A percentile compares a stretch with the other conserved stretches of the same genome.
Conservation (phyloP, 2,113 vertebrate species). For the Melanostigma gelatinosum region DNA sequence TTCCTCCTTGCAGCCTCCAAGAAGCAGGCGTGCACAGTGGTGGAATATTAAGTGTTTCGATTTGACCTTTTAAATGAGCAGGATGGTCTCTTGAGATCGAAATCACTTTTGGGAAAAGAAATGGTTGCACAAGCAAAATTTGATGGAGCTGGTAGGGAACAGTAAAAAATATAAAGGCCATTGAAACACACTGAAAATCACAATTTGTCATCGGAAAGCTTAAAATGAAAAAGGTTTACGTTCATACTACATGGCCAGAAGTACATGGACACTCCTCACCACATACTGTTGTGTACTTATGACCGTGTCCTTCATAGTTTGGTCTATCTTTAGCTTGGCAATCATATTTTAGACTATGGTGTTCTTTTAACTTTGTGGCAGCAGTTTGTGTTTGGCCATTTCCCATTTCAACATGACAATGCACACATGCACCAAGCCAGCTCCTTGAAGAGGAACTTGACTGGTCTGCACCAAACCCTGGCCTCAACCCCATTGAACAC, state of each 20-base stretch:
- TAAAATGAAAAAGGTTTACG: neutral
- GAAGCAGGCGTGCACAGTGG: neutral
- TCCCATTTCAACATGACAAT: too few species aligned
- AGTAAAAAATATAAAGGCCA: neutral
- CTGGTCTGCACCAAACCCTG: neutral
- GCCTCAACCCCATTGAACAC: neutral
- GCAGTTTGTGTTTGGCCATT: neutral
- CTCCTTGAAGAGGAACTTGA: neutral
- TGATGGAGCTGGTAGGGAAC: neutral
- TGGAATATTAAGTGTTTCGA: conserved; percentile 14
- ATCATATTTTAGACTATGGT: neutral
- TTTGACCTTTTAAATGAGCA: conserved; percentile 28
- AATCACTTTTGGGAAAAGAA: neutral
- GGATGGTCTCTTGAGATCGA: neutral
- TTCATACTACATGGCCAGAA: neutral
- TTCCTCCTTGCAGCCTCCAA: neutral
- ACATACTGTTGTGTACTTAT: neutral
- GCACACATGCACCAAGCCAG: neutral
- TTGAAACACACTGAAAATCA: neutral
- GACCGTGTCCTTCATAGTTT: neutral
- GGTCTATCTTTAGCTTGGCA: neutral
- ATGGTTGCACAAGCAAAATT: neutral
- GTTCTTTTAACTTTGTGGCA: neutral
- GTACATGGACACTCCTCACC: neutral
- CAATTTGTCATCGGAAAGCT: neutral